These are phyloP conservation scores for Heliconius hewitsoni DNA, from an alignment of 1,140 invertebrate species.

Conservation along the genomic window DNA sequence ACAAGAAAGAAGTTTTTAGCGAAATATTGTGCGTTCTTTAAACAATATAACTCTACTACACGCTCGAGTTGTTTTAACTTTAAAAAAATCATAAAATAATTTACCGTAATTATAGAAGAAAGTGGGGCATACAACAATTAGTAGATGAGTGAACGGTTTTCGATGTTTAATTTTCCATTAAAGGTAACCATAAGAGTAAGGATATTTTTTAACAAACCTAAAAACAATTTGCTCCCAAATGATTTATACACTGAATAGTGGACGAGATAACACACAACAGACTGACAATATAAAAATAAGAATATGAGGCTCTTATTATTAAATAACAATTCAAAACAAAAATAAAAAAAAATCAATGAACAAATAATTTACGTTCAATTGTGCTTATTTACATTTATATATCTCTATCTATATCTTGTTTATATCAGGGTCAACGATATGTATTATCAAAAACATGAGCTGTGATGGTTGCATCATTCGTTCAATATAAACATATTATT, in stretches of 20 bases:
- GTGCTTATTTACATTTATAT: not conserved
- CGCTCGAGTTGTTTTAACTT: not conserved
- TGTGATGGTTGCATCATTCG: conserved; percentile 8
- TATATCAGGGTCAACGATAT: conserved; percentile 6
- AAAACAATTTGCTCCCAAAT: no score
- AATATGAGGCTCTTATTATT: not conserved
- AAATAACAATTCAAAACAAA: not conserved
- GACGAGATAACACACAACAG: no score
- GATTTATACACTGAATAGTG: no score
- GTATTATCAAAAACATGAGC: conserved; percentile 9
- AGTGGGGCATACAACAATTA: no score
- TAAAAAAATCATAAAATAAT: no score
- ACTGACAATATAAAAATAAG: not conserved
- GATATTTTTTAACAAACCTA: no score
- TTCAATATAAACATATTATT: conserved; percentile 4
- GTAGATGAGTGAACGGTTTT: no score
- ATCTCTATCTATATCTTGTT: conserved; percentile 6
- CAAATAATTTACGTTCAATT: not conserved
- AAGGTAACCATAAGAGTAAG: no score
- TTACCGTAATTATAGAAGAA: no score
- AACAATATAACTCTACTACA: not conserved
- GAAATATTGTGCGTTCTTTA: not conserved
- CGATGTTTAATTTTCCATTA: no score
- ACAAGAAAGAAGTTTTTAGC: not conserved
- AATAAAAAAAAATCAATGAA: not conserved